Conservation (phyloP, 2,888 invertebrate genomes). For the Apodemia duryi region DNA sequence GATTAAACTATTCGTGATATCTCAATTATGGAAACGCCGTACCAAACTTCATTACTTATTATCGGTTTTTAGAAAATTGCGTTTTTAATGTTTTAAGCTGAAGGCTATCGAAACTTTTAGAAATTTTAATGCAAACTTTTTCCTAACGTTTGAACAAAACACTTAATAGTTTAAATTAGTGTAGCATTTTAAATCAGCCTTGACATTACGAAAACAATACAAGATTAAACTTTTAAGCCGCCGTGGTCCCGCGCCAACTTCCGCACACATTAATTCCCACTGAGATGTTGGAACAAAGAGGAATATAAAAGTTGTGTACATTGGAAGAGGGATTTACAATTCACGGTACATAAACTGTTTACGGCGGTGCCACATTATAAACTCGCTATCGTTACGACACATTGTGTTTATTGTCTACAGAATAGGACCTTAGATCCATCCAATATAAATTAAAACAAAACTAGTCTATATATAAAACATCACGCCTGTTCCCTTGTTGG, state of each 20-base stretch:
- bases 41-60: no score
- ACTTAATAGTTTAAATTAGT: conserved; percentile 7
- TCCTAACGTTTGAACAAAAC: conserved; percentile 1
- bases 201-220: conserved; percentile 21
- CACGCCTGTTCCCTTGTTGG: no score
- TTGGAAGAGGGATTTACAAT: conserved; percentile 32
- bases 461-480: no score
- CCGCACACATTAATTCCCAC: conserved; percentile 39
- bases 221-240: conserved; percentile 38
- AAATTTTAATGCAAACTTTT: not conserved
- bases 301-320: conserved; percentile 25
- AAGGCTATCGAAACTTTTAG: no score
- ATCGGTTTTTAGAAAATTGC: no score
- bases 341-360: conserved; percentile 37
- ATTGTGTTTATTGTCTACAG: not conserved
- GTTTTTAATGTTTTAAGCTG: no score
- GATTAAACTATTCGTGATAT: no score
- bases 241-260: conserved; percentile 39
- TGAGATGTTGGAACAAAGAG: conserved; percentile 35
- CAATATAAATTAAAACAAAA: no score
- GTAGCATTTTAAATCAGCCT: conserved; percentile 12
- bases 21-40: no score
- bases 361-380: not conserved
- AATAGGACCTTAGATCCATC: not conserved
- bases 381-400: not conserved